Conservation (phyloP, 2,888 invertebrate species). For the Metallyticus violacea region DNA sequence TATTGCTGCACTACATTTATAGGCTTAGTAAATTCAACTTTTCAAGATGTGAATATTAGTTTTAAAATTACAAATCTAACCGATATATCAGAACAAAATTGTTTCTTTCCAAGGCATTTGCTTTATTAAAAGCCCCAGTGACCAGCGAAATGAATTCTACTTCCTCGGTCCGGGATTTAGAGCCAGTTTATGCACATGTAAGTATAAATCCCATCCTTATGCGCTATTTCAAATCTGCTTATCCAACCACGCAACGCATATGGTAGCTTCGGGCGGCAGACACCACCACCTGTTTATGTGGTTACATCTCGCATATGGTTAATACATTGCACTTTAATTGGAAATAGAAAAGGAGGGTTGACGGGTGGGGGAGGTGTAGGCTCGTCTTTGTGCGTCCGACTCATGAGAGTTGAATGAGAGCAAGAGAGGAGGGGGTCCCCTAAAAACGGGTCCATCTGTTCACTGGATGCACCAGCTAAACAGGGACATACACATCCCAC, state of each 20-base stretch:
- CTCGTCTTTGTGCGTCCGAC: not conserved
- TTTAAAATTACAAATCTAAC: no score
- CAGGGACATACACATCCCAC: not conserved
- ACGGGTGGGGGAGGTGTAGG: not conserved
- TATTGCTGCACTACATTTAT: no score
- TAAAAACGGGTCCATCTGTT: conserved; percentile 17
- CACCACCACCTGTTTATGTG: conserved; percentile 32
- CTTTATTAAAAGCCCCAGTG: no score
- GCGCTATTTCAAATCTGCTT: not conserved
- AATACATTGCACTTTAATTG: conserved; percentile 32
- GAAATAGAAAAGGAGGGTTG: conserved; percentile 11
- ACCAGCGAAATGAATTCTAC: no score
- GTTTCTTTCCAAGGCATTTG: no score
- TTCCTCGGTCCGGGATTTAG: no score
- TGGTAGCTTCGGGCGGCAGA: not conserved
- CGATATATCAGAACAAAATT: no score
- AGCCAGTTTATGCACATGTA: not conserved
- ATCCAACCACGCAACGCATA: not conserved
- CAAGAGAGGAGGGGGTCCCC: not conserved
- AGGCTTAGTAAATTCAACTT: no score
- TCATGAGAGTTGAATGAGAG: conserved; percentile 16
- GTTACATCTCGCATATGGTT: conserved; percentile 32
- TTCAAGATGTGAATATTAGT: no score
- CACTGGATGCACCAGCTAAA: conserved; percentile 9
- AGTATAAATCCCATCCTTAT: no score